A percentile compares a stretch with the other conserved stretches of the same genome.
phyloP scores from a whole-genome alignment of 2,113 vertebrate species.

The Phycodurus eques region DNA sequence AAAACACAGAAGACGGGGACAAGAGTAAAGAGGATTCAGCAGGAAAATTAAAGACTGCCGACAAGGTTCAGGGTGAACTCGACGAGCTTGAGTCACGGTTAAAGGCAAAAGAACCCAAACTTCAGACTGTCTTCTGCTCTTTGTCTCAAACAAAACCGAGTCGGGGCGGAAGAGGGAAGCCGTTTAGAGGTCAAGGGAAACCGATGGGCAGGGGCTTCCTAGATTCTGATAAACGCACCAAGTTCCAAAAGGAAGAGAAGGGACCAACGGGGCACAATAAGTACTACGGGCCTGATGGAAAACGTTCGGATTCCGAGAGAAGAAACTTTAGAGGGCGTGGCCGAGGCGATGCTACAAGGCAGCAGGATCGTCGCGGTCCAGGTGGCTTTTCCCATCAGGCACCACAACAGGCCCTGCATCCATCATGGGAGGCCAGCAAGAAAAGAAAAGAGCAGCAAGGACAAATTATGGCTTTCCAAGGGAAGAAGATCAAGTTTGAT shows the following conservation, averaged over 20 bases:
- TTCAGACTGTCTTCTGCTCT: slow-evolving; percentile 83
- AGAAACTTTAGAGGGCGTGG: slow-evolving; percentile 1
- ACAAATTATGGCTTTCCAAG: slow-evolving; percentile 88
- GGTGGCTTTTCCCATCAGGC: slow-evolving; percentile 41
- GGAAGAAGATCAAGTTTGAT: slow-evolving; percentile 95
- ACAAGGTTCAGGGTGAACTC: slow-evolving; percentile 33
- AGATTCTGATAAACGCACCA: slow-evolving; percentile 28
- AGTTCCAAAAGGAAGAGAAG: slow-evolving; percentile 28
- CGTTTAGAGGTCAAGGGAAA: slow-evolving; percentile 21
- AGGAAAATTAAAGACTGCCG: neutral
- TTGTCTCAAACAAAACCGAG: slow-evolving; percentile 63
- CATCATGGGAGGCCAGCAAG: slow-evolving; percentile 95
- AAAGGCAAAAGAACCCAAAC: slow-evolving; percentile 52
- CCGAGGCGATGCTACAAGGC: slow-evolving; percentile 9
- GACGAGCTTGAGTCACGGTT: slow-evolving; percentile 51
- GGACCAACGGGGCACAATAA: slow-evolving; percentile 16
- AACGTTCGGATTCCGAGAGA: neutral
- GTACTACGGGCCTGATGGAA: slow-evolving; percentile 15
- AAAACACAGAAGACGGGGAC: slow-evolving; percentile 8
- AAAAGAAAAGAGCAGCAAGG: slow-evolving; percentile 86
- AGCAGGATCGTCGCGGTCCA: slow-evolving; percentile 19
- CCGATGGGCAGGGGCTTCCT: neutral
- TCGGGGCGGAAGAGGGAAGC: slow-evolving; percentile 22
- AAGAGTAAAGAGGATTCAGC: slow-evolving; percentile 6
- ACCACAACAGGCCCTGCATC: slow-evolving; percentile 82